Percentiles rank a stretch among this genome's conserved stretches.
These are phyloP conservation scores for Drosophila hamatofila DNA, from an alignment of 2,888 invertebrate genomes.

Conservation along the genomic window DNA sequence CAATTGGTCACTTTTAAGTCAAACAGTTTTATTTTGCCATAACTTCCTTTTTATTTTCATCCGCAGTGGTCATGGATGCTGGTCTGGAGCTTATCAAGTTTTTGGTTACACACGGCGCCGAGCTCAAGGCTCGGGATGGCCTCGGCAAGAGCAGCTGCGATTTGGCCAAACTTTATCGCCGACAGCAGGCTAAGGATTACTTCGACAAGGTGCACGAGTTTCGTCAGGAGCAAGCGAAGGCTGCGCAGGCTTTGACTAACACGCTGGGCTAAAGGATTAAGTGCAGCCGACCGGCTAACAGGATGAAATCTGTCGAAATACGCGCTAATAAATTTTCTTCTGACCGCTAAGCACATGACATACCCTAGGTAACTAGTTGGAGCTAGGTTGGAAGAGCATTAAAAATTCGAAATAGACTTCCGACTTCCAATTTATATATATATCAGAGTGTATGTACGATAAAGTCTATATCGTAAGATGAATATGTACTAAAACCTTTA, in stretches of 20 bases:
- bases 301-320: conserved; percentile 8
- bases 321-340: conserved; percentile 15
- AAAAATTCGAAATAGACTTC: not conserved
- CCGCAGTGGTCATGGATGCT: conserved; percentile 81
- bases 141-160: conserved; percentile 76
- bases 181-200: conserved; percentile 72
- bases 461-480: not conserved
- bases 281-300: conserved; percentile 26
- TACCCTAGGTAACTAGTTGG: not conserved
- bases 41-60: not conserved
- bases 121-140: conserved; percentile 72
- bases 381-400: not conserved
- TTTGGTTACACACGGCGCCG: conserved; percentile 79
- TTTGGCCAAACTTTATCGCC: conserved; percentile 80
- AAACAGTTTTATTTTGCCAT: not conserved
- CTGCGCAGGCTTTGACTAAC: conserved; percentile 11
- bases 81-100: conserved; percentile 81
- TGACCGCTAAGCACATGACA: not conserved
- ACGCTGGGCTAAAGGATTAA: conserved; percentile 39
- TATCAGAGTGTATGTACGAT: not conserved
- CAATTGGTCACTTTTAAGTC: not conserved
- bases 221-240: conserved; percentile 47
- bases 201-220: conserved; percentile 70
- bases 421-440: not conserved
- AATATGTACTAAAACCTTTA: not conserved